Conservation (phyloP, 2,797 vertebrate species). For the Sciaenops ocellatus region DNA sequence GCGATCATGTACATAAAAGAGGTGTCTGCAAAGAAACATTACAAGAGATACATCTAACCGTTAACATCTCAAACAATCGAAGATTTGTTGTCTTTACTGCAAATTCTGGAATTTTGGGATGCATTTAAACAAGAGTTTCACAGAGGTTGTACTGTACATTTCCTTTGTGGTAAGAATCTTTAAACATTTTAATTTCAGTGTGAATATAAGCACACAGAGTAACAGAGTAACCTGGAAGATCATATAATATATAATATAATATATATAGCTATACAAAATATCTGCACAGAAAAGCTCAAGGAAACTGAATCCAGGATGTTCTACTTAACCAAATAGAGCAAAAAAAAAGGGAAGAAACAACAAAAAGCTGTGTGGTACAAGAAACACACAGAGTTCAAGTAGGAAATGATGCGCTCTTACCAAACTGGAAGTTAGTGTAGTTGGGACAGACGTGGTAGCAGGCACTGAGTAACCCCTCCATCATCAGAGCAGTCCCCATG, state of each 20-base stretch:
- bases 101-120: not conserved
- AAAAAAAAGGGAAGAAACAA: not conserved
- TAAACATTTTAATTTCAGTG: not conserved
- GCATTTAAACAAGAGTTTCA: too few species aligned
- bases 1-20: constrained; percentile 99
- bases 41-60: not conserved
- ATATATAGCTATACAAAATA: not conserved
- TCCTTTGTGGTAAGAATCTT: not conserved
- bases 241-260: too few species aligned
- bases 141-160: not conserved
- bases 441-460: constrained; percentile 99
- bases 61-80: not conserved
- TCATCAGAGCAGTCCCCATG: constrained; percentile 98
- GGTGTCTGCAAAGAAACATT: constrained; percentile 86
- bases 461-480: constrained; percentile 97
- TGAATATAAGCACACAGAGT: not conserved
- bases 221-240: not conserved
- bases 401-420: constrained; percentile 73
- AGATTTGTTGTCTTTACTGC: not conserved
- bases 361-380: not conserved
- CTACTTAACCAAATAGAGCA: too few species aligned
- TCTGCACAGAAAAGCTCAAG: not conserved
- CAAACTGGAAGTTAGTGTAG: constrained; percentile 99
- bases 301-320: too few species aligned
- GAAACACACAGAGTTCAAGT: not conserved